Evolutionary conservation across 2,888 invertebrate genomes (phyloP).

Genomic region (Apoda limacodes): DNA sequence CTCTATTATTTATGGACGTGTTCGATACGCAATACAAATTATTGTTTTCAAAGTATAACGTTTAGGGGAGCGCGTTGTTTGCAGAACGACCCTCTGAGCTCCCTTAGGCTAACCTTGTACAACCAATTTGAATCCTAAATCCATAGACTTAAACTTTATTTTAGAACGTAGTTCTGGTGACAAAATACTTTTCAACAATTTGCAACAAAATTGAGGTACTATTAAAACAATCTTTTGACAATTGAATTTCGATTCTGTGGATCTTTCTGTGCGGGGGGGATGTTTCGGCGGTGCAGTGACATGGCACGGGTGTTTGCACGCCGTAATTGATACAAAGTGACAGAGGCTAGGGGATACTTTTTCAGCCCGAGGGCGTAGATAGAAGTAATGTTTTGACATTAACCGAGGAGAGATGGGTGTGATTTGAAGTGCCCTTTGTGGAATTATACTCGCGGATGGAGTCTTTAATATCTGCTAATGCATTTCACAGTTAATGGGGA

Average conservation of each 20-base stretch:
- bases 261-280: slow-evolving; percentile 50
- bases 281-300: slow-evolving; percentile 33
- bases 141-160: slow-evolving; percentile 36
- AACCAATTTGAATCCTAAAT: slow-evolving; percentile 41
- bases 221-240: slow-evolving; percentile 65
- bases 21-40: slow-evolving; percentile 71
- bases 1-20: slow-evolving; percentile 68
- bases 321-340: slow-evolving; percentile 70
- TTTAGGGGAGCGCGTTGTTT: slow-evolving; percentile 67
- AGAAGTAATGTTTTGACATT: slow-evolving; percentile 65
- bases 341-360: slow-evolving; percentile 58
- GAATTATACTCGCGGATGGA: slow-evolving; percentile 65
- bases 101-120: slow-evolving; percentile 24
- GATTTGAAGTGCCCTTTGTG: slow-evolving; percentile 70
- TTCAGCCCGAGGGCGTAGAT: slow-evolving; percentile 50
- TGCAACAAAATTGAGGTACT: slow-evolving; percentile 40
- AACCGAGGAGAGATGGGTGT: slow-evolving; percentile 65
- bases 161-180: slow-evolving; percentile 25
- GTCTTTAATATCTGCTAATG: slow-evolving; percentile 69
- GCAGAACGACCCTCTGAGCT: slow-evolving; percentile 59
- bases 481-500: slow-evolving; percentile 61
- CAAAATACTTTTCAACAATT: slow-evolving; percentile 49
- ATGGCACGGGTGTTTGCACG: slow-evolving; percentile 61
- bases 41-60: slow-evolving; percentile 71
- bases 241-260: slow-evolving; percentile 62